These are phyloP conservation scores for Drosophila erecta DNA, from an alignment of 1,140 invertebrate species.

Conservation along the genomic window DNA sequence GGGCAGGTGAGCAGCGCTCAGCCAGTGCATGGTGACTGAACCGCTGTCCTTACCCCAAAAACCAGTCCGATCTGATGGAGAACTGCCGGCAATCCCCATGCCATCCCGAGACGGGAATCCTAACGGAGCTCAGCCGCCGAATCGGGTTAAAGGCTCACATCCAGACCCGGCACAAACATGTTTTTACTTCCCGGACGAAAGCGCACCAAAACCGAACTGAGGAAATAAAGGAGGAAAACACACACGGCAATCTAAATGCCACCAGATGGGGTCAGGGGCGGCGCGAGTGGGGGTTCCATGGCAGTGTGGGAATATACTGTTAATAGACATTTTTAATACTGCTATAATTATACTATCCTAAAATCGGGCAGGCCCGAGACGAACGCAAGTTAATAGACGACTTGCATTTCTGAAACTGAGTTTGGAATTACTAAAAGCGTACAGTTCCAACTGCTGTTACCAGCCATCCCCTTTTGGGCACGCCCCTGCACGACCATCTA, in stretches of 20 bases:
- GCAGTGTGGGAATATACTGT: too few species aligned
- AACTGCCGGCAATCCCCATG: conserved; percentile 12
- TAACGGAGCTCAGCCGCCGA: conserved; percentile 51
- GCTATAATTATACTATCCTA: too few species aligned
- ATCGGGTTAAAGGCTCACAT: conserved; percentile 21
- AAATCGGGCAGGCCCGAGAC: too few species aligned
- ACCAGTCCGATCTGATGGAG: conserved; percentile 25
- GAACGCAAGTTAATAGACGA: too few species aligned
- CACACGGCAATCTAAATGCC: conserved; percentile 44
- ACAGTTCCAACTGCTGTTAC: too few species aligned
- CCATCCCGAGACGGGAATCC: conserved; percentile 38
- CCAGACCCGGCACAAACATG: conserved; percentile 59
- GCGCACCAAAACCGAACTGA: conserved; percentile 52
- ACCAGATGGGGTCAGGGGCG: conserved; percentile 6
- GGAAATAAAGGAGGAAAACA: conserved; percentile 43
- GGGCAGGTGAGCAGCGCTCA: conserved; percentile 45
- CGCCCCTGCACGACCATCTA: conserved; percentile 34
- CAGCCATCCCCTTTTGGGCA: neutral
- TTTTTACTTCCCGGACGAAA: conserved; percentile 65
- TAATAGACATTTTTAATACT: too few species aligned
- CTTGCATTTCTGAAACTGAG: too few species aligned
- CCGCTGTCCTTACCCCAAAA: conserved; percentile 11
- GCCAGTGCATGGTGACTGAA: conserved; percentile 39
- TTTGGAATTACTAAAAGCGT: too few species aligned
- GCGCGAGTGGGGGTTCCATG: neutral